Evolutionary conservation across 2,888 invertebrate species (phyloP).

Genomic region (Ophion slaviceki): DNA sequence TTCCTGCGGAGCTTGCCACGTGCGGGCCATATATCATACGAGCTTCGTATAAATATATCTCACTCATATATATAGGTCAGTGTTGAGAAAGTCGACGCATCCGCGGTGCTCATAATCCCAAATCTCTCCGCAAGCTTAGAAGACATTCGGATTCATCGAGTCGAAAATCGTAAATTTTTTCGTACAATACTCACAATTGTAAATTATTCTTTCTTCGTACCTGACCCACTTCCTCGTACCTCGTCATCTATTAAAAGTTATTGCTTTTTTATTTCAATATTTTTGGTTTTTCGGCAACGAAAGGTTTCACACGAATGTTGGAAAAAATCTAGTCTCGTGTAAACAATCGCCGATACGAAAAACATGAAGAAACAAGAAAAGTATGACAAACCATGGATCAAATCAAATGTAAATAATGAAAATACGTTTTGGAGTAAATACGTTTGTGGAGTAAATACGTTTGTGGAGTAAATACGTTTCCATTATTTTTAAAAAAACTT

Average conservation of each 20-base stretch:
- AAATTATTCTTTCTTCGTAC: not conserved
- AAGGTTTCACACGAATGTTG: not conserved
- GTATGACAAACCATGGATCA: too few relatives aligned
- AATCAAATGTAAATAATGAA: too few relatives aligned
- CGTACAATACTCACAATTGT: too few relatives aligned
- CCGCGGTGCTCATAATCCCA: not conserved
- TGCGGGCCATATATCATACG: slow-evolving; percentile 24
- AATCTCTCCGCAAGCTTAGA: not conserved
- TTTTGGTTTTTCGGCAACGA: not conserved
- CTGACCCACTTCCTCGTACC: not conserved
- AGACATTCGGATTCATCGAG: not conserved
- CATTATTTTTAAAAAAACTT: too few relatives aligned
- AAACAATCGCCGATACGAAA: too few relatives aligned
- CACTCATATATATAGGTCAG: not conserved
- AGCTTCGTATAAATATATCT: slow-evolving; percentile 1
- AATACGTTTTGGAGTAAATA: too few relatives aligned
- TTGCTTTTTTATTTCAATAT: not conserved
- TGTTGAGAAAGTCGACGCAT: slow-evolving; percentile 8
- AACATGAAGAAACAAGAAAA: too few relatives aligned
- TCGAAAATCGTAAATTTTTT: not conserved
- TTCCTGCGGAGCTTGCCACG: slow-evolving; percentile 45
- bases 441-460: too few relatives aligned
- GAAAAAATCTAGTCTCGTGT: too few relatives aligned
- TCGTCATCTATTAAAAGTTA: not conserved
- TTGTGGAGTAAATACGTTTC: too few relatives aligned